phyloP scores from a whole-genome alignment of 1,140 invertebrate genomes.

The Neuroterus valhalla region DNA sequence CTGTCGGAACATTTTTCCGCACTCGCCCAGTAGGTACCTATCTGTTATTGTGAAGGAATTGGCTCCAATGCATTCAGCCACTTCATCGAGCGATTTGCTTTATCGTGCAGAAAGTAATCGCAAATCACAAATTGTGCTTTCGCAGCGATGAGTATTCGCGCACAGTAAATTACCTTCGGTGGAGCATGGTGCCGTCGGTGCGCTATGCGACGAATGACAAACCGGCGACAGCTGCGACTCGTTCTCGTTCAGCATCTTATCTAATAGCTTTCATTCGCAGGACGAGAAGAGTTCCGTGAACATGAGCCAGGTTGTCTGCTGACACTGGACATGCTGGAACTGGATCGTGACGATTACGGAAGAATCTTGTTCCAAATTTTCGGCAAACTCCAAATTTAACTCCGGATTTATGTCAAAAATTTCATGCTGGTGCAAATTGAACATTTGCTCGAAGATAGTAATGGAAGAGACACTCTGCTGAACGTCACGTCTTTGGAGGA shows the following conservation, averaged over 20 bases:
- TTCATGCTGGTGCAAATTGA: background rate
- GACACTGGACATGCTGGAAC: constrained; percentile 24
- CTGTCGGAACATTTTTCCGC: constrained; percentile 9
- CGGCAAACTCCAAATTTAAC: background rate
- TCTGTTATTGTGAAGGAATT: constrained; percentile 2
- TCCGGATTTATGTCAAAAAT: constrained; percentile 12
- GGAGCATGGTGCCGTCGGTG: constrained; percentile 40
- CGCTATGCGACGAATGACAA: constrained; percentile 47
- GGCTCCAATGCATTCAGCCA: background rate
- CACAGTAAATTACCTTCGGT: constrained; percentile 47
- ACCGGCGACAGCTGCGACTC: constrained; percentile 49
- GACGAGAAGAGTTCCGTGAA: background rate
- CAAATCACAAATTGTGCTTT: constrained; percentile 34
- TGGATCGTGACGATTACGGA: constrained; percentile 27
- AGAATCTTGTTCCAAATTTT: constrained; percentile 17
- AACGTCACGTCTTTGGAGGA: no score
- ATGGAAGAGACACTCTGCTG: no score
- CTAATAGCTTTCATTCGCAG: constrained; percentile 9
- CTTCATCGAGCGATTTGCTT: constrained; percentile 34
- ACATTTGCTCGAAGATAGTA: no score
- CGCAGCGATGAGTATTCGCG: constrained; percentile 20
- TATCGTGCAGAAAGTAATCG: constrained; percentile 41
- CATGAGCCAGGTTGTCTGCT: constrained; percentile 16
- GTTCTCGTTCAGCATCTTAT: constrained; percentile 25
- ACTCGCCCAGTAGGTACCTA: background rate